Conservation (phyloP, 2,113 vertebrate genomes). For the Ochotona curzoniae region DNA sequence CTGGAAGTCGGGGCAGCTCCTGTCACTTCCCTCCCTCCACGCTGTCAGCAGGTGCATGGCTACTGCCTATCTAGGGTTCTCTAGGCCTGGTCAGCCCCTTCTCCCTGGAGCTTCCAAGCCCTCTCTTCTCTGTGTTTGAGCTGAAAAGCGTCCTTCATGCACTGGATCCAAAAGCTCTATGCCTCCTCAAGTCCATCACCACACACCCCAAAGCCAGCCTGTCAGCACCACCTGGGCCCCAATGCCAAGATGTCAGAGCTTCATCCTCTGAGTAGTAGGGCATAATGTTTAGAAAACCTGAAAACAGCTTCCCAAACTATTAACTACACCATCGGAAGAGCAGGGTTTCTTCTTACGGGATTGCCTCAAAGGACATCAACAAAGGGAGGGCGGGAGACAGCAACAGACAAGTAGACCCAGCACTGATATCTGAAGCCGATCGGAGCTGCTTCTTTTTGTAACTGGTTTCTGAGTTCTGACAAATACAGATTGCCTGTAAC, state of each 20-base stretch:
- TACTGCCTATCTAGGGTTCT: background rate
- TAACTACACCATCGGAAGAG: background rate
- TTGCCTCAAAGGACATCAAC: background rate
- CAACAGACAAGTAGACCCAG: background rate
- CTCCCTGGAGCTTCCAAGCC: no score
- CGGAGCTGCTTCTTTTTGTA: background rate
- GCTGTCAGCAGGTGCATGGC: accelerated
- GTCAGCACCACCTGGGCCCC: background rate
- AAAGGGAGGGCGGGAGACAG: background rate
- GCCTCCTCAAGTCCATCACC: background rate
- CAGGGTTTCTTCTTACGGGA: background rate
- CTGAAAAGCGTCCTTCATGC: background rate
- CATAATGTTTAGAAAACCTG: background rate
- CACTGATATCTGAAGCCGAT: background rate
- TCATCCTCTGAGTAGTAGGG: background rate
- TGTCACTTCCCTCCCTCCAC: no score
- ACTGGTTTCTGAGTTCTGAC: background rate
- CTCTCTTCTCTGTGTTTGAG: background rate
- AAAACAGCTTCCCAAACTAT: background rate
- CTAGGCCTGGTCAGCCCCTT: no score
- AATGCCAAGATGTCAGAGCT: background rate
- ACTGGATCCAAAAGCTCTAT: background rate
- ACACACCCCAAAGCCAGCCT: background rate
- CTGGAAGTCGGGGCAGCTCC: background rate
- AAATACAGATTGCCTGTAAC: background rate